Conservation (phyloP, 1,140 invertebrate species). For the Lordiphosa clarofinis region DNA sequence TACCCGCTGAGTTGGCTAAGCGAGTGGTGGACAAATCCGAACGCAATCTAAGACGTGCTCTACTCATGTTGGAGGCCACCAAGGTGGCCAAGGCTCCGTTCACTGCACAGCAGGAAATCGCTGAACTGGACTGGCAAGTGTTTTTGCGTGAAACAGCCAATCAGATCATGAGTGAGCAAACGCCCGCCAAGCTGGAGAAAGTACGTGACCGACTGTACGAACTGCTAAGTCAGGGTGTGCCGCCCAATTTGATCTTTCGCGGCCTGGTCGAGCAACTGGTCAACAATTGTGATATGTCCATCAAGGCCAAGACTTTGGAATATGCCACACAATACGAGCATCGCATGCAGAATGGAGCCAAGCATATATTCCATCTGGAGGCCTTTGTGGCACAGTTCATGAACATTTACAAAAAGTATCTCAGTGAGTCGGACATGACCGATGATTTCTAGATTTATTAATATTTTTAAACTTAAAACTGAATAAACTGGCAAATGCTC, state of each 20-base stretch:
- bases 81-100: constrained; percentile 96
- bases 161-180: constrained; percentile 93
- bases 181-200: constrained; percentile 90
- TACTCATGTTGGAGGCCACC: constrained; percentile 96
- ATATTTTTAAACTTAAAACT: constrained; percentile 8
- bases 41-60: constrained; percentile 94
- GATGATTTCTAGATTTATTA: constrained; percentile 61
- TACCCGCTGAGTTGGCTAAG: constrained; percentile 89
- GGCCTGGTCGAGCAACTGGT: constrained; percentile 92
- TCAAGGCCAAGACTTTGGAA: constrained; percentile 92
- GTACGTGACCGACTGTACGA: constrained; percentile 95
- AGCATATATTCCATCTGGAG: constrained; percentile 98
- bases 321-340: constrained; percentile 95
- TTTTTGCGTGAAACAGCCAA: constrained; percentile 93
- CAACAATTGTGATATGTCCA: constrained; percentile 92
- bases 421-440: constrained; percentile 84
- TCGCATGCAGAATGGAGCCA: constrained; percentile 92
- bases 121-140: constrained; percentile 95
- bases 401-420: constrained; percentile 93
- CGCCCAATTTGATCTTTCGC: constrained; percentile 95
- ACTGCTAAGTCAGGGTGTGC: constrained; percentile 95
- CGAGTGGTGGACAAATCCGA: constrained; percentile 90
- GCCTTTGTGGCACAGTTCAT: constrained; percentile 98
- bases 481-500: constrained; percentile 1
- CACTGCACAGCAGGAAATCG: constrained; percentile 89